Evolutionary conservation across 2,888 invertebrate species (phyloP), one percentile per base, ranked within the genome.

Genomic region (Seira sanloemensis): DNA sequence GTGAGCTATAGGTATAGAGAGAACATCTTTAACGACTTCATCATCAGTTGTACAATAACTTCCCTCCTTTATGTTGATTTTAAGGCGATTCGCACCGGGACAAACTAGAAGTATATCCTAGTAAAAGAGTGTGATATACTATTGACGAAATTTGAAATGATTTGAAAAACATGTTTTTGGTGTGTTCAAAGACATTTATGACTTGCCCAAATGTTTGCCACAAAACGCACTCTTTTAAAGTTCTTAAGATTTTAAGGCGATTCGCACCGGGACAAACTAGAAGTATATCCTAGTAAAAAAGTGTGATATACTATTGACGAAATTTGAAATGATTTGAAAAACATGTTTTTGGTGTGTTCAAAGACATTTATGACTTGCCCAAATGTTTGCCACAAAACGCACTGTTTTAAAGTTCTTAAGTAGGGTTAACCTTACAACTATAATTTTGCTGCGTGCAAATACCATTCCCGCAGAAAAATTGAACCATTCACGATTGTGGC

Each of bases 351-450:
- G 58, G 58, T 58, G n/a, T 58, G 7, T 58, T 58, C 58, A n/a
- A 37, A 58, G 58, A 58, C 58, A 16, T 58, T 58, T 58, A 58
- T 58, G 58, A 4, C 5, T 18, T 58, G 7, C 12, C n/a, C n/a
- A 58, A 58, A 58, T 58, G 58, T 58, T 58, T 58, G n/a, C 58
- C 58, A 58, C 18, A 58, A 58, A 58, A 58, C 58, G n/a, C 58
- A 18, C 58, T 58, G 58, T 58, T 37, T 37, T 37, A 37, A 37
- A 58, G 58, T 58, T 58, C 16, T 58, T 58, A 37, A 37, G 4
- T n/a, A n/a, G n/a, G n/a, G n/a, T n/a, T n/a, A n/a, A n/a, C n/a
- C n/a, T n/a, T n/a, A n/a, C n/a, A n/a, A n/a, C n/a, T n/a, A n/a
- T n/a, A n/a, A n/a, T n/a, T n/a, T n/a, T n/a, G n/a, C n/a, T n/a